Percentiles rank a stretch among this genome's conserved stretches.
phyloP scores from a whole-genome alignment of 2,888 invertebrate genomes.

The Nomada ruficornis region DNA sequence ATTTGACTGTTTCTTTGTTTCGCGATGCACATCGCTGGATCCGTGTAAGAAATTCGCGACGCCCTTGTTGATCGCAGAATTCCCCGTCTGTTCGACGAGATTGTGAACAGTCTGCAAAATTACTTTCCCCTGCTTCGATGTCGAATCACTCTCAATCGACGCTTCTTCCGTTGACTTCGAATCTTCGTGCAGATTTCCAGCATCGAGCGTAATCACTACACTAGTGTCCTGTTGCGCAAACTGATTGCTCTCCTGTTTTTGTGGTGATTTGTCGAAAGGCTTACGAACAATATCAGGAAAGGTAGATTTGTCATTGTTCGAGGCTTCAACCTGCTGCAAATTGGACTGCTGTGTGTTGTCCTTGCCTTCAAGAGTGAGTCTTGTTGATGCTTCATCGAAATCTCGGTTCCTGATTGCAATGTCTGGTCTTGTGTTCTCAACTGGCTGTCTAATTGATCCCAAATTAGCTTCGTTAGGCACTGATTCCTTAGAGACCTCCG shows the following conservation, averaged over 20 bases:
- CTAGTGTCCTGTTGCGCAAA: no score
- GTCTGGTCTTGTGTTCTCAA: not conserved
- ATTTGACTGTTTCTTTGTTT: no score
- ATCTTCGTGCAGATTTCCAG: not conserved
- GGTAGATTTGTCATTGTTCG: not conserved
- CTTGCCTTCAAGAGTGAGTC: not conserved
- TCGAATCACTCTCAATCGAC: not conserved
- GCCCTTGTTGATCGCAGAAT: slow-evolving; percentile 20
- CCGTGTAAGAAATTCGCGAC: slow-evolving; percentile 35
- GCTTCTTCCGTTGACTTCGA: not conserved
- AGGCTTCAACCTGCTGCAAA: not conserved
- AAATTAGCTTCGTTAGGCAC: no score
- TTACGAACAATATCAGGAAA: not conserved
- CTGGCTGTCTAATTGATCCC: not conserved
- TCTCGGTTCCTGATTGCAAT: not conserved
- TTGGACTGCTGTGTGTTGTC: not conserved
- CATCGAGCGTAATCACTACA: no score
- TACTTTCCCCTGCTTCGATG: not conserved
- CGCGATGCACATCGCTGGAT: not conserved
- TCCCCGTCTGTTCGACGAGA: slow-evolving; percentile 35
- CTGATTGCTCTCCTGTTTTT: not conserved
- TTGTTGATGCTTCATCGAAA: not conserved
- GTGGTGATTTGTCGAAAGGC: not conserved
- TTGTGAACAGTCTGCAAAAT: slow-evolving; percentile 38
- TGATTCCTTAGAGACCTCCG: not conserved